These are phyloP conservation scores for Corythaixoides concolor DNA, from an alignment of 2,113 vertebrate species.

Conservation along the genomic window DNA sequence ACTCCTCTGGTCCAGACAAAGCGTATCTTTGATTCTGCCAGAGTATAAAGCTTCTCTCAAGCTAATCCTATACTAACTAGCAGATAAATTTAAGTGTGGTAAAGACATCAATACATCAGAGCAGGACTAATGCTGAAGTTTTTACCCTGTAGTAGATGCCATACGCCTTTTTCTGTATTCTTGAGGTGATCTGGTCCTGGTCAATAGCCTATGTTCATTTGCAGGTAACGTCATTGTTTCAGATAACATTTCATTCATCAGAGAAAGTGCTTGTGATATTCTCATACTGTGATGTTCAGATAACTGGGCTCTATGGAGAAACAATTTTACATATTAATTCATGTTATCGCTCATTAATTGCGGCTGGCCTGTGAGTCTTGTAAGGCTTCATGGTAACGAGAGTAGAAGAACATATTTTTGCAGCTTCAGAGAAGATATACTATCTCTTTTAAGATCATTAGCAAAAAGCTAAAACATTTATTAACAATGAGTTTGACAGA, in stretches of 20 bases:
- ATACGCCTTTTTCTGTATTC: neutral
- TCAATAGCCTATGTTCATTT: neutral
- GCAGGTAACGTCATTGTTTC: conserved; percentile 49
- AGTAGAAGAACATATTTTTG: neutral
- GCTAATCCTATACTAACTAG: neutral
- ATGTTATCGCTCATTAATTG: neutral
- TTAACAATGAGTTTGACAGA: neutral
- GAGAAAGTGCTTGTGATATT: conserved; percentile 78
- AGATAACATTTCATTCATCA: conserved; percentile 81
- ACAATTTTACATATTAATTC: neutral
- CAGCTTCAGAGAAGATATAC: neutral
- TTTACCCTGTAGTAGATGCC: conserved; percentile 59
- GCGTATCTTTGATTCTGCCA: neutral
- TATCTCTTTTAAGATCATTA: neutral
- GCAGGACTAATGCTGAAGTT: neutral
- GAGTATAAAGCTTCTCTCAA: neutral
- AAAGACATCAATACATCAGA: neutral
- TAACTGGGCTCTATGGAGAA: conserved; percentile 73
- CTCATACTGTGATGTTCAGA: conserved; percentile 82
- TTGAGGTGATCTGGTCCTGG: neutral
- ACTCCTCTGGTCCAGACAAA: neutral
- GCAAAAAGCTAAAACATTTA: neutral
- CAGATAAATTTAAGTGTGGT: neutral
- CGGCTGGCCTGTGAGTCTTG: neutral
- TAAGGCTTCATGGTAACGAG: neutral